These are phyloP conservation scores for Xenotilapia caudafasciata DNA, from an alignment of 2,113 vertebrate species.

Conservation along the genomic window DNA sequence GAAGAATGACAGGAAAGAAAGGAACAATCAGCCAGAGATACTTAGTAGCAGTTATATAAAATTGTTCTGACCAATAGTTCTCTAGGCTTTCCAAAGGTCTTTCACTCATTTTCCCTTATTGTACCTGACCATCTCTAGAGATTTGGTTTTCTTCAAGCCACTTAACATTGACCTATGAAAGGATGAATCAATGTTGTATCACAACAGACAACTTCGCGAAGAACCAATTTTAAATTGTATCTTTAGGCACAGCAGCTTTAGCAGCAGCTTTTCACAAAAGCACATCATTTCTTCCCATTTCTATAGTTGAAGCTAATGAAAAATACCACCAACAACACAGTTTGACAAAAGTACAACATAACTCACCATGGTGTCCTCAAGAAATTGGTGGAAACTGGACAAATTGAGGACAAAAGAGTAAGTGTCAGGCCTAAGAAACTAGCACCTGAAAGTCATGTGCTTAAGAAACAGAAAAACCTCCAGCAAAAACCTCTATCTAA, in stretches of 20 bases:
- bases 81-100: neutral
- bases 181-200: neutral
- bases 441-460: neutral
- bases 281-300: neutral
- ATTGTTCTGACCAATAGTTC: neutral
- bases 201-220: fast-evolving
- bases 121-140: neutral
- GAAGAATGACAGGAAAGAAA: neutral
- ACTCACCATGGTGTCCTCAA: neutral
- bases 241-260: neutral
- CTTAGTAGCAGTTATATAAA: neutral
- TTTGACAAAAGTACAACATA: neutral
- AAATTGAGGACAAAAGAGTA: neutral
- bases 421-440: neutral
- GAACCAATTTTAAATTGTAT: neutral
- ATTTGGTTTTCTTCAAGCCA: neutral
- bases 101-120: neutral
- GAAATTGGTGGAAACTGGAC: neutral
- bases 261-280: neutral
- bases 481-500: neutral
- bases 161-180: neutral
- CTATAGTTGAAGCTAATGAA: neutral
- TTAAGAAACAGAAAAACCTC: neutral
- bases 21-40: neutral
- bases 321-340: neutral